These are phyloP conservation scores for Myopa tessellatipennis DNA, from an alignment of 2,888 invertebrate species.

Conservation along the genomic window DNA sequence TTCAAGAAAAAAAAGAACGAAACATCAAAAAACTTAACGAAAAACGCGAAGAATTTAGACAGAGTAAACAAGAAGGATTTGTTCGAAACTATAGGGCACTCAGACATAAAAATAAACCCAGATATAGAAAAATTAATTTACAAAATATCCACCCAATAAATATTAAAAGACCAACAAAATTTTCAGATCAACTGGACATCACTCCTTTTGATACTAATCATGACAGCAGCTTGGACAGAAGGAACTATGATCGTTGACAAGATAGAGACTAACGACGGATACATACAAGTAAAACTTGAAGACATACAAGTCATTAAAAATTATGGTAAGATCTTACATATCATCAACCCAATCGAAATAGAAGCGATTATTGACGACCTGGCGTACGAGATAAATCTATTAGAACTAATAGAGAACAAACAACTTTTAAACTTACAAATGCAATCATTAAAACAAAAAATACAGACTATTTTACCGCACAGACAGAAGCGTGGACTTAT, in stretches of 20 bases:
- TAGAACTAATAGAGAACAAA: too few relatives aligned
- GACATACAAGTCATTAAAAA: neutral
- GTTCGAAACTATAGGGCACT: constrained; percentile 24
- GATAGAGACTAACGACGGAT: neutral
- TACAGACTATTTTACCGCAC: too few relatives aligned
- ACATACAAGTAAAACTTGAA: neutral
- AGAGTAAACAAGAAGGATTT: constrained; percentile 5
- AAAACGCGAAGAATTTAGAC: constrained; percentile 11
- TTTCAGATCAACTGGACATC: neutral
- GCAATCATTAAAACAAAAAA: too few relatives aligned
- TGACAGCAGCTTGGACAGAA: neutral
- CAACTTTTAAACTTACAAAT: too few relatives aligned
- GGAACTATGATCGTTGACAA: neutral
- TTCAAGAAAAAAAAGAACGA: constrained; percentile 10
- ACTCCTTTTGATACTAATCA: neutral
- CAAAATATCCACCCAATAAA: neutral
- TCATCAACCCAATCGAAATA: too few relatives aligned
- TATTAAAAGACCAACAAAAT: constrained; percentile 27
- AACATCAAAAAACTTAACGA: constrained; percentile 14
- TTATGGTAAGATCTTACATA: neutral
- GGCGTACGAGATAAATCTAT: too few relatives aligned
- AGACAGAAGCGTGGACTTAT: too few relatives aligned
- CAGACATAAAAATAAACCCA: constrained; percentile 33
- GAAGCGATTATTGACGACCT: too few relatives aligned
- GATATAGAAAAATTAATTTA: neutral